phyloP scores from a whole-genome alignment of 2,113 vertebrate species.

The Amphiprion ocellaris region DNA sequence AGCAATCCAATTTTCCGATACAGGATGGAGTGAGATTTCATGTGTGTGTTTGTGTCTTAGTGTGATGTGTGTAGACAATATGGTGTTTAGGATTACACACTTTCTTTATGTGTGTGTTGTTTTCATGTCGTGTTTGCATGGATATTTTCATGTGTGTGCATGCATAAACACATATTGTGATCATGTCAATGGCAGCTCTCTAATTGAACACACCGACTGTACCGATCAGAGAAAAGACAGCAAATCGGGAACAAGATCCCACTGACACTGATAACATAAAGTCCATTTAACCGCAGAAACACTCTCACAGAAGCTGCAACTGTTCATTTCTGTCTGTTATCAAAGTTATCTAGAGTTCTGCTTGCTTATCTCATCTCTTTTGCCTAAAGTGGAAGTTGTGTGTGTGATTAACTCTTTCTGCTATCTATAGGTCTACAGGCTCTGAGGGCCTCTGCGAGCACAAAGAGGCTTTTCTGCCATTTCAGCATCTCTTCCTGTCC shows the following conservation, averaged over 20 bases:
- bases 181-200: conserved; percentile 7
- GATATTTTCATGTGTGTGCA: not conserved
- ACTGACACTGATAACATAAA: not conserved
- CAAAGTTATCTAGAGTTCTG: not conserved
- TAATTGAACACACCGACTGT: not conserved
- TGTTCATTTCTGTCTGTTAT: not conserved
- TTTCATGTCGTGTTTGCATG: not conserved
- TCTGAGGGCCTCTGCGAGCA: conserved; percentile 30
- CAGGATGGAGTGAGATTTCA: conserved; percentile 57
- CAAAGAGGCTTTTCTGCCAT: conserved; percentile 75
- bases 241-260: not conserved
- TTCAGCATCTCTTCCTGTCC: conserved; percentile 69
- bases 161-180: conserved; percentile 18
- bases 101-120: conserved; percentile 9
- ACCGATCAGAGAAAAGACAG: not conserved
- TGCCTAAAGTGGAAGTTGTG: conserved; percentile 6
- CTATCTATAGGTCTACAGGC: conserved; percentile 1
- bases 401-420: conserved; percentile 19
- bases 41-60: conserved; percentile 3
- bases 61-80: not conserved
- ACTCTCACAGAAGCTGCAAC: not conserved
- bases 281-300: not conserved
- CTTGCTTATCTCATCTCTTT: not conserved
- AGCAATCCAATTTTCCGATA: conserved; percentile 75
- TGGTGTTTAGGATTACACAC: conserved; percentile 2